Evolutionary conservation across 2,888 invertebrate species (phyloP).

Genomic region (Cerceris rybyensis): DNA sequence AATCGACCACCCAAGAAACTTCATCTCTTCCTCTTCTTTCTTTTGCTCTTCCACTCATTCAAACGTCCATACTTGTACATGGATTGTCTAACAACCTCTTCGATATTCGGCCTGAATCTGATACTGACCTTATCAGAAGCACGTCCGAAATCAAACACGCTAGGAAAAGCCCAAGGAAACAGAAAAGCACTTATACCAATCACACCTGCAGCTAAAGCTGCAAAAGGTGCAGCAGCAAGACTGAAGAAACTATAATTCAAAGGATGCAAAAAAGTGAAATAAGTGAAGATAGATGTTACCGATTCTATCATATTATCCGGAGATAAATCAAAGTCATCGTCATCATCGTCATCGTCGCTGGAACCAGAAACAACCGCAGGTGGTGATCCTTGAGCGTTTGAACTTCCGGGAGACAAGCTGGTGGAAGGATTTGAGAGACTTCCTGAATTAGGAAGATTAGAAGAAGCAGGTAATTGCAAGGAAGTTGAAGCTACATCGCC

Average conservation of each 20-base stretch:
- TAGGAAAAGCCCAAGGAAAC: constrained; percentile 86
- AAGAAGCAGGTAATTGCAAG: constrained; percentile 6
- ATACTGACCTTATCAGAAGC: constrained; percentile 55
- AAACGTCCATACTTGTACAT: constrained; percentile 64
- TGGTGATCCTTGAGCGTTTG: background rate
- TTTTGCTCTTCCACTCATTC: constrained; percentile 77
- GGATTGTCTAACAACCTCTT: constrained; percentile 69
- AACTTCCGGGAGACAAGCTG: constrained; percentile 1
- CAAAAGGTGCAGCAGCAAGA: constrained; percentile 85
- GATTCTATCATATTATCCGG: constrained; percentile 82
- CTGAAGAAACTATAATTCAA: constrained; percentile 85
- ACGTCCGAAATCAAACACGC: constrained; percentile 76
- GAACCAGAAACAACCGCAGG: background rate
- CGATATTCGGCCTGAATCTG: constrained; percentile 65
- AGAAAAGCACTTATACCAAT: constrained; percentile 85
- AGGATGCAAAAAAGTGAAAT: constrained; percentile 84
- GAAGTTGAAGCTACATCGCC: constrained; percentile 7
- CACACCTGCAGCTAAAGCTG: constrained; percentile 85
- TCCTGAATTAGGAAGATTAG: constrained; percentile 11
- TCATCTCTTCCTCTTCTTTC: constrained; percentile 74
- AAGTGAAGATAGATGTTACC: constrained; percentile 83
- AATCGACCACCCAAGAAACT: background rate
- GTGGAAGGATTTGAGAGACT: background rate
- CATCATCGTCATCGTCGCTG: constrained; percentile 79
- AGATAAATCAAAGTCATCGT: constrained; percentile 79